Evolutionary conservation across 1,140 invertebrate species (phyloP).

Genomic region (Micrasema longulum): DNA sequence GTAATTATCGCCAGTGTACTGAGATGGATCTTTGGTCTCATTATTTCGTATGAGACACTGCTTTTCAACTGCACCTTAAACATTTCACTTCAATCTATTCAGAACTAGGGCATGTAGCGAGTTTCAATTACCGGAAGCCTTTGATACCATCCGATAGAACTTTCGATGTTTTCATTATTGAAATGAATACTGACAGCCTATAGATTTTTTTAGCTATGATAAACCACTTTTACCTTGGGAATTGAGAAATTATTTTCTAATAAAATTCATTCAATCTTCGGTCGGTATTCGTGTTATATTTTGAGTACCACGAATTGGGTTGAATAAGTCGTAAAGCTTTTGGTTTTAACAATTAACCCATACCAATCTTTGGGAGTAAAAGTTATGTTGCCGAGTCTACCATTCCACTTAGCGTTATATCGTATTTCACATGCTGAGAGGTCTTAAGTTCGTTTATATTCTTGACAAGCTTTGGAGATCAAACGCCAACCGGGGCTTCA

Average conservation of each 20-base stretch:
- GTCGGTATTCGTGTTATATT: not conserved
- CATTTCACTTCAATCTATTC: no score
- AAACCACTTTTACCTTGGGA: no score
- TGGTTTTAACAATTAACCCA: conserved; percentile 12
- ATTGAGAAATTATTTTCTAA: no score
- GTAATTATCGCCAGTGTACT: conserved; percentile 32
- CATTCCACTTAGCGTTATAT: conserved; percentile 33
- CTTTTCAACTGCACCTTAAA: conserved; percentile 6
- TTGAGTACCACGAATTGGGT: not conserved
- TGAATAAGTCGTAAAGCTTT: no score
- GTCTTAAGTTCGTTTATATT: conserved; percentile 31
- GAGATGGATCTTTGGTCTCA: conserved; percentile 18
- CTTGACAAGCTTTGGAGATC: conserved; percentile 28
- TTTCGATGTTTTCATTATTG: no score
- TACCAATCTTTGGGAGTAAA: conserved; percentile 14
- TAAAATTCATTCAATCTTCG: no score
- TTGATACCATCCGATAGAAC: no score
- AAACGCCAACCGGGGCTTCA: conserved; percentile 19
- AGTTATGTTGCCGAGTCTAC: conserved; percentile 9
- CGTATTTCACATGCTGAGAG: conserved; percentile 32
- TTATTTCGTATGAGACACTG: conserved; percentile 33
- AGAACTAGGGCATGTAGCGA: no score
- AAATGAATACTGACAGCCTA: no score
- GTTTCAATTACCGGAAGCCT: no score
- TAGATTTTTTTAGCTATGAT: no score